Evolutionary conservation across 2,888 invertebrate genomes (phyloP).

Genomic region (Netelia melanura): DNA sequence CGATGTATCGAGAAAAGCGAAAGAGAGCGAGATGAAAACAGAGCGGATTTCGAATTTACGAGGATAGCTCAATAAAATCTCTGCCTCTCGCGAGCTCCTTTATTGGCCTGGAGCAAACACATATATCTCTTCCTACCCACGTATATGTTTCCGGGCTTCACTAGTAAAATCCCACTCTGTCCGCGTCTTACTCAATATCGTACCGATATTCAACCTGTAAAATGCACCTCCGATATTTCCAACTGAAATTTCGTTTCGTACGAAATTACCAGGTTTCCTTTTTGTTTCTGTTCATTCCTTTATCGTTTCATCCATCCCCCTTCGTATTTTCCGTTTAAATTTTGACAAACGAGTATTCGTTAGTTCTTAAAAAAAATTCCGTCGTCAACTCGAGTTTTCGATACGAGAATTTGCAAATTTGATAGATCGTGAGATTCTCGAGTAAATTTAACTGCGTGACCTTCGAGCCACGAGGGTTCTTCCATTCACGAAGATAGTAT

Average conservation of each 20-base stretch:
- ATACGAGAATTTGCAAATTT: too few species aligned
- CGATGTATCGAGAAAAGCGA: slow-evolving; percentile 62
- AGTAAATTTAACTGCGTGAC: too few species aligned
- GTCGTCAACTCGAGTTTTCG: too few species aligned
- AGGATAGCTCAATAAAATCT: slow-evolving; percentile 74
- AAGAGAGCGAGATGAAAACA: slow-evolving; percentile 54
- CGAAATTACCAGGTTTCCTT: too few species aligned
- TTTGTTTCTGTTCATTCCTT: too few species aligned
- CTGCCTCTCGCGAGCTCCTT: slow-evolving; percentile 69
- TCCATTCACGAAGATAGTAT: too few species aligned
- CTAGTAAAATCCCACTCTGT: slow-evolving; percentile 33
- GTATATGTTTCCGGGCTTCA: slow-evolving; percentile 52
- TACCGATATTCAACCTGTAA: slow-evolving; percentile 29
- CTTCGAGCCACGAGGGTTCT: too few species aligned
- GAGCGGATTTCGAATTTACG: slow-evolving; percentile 74
- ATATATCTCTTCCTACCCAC: slow-evolving; percentile 11
- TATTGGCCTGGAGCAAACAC: slow-evolving; percentile 65
- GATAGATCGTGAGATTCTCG: too few species aligned
- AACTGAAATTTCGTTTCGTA: slow-evolving; percentile 16
- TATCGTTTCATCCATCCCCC: too few species aligned
- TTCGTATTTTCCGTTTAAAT: too few species aligned
- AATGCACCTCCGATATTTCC: slow-evolving; percentile 8
- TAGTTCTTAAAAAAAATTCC: too few species aligned
- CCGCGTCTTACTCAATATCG: slow-evolving; percentile 14
- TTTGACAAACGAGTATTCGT: too few species aligned